Evolutionary conservation across 2,888 invertebrate species (phyloP), one percentile per base, ranked within the genome.

Genomic region (Parapristionchus giblindavisi): DNA sequence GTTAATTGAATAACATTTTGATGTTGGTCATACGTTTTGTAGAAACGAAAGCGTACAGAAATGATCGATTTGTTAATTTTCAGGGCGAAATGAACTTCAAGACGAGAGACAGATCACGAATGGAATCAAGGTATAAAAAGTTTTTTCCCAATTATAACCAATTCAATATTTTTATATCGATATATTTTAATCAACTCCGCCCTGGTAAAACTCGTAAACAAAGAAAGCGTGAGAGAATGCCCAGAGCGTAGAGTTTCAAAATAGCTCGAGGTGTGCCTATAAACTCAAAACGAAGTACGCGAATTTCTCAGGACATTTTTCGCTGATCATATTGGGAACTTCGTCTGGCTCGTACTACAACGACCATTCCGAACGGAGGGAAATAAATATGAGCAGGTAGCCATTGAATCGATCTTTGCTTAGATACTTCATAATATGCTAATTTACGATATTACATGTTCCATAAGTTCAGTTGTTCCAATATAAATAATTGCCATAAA

Each of bases 241-340:
- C n/a, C n/a, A n/a, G n/a, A n/a, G n/a, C n/a, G n/a, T n/a, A n/a
- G n/a, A n/a, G n/a, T n/a, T n/a, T n/a, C n/a, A n/a, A n/a, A n/a
- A n/a, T n/a, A n/a, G n/a, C n/a, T n/a, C n/a, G n/a, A n/a, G n/a
- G n/a, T n/a, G n/a, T 17, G 48, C 11, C 48, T 48, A 14, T 17
- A 48, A 48, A 48, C 48, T 17, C 48, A 11, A 14, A 48, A 48
- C 21, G 11, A 48, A 14, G 11, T 48, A 48, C 21, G 48, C 8
- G 11, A 21, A 24, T 54, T 34, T 76, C 75, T 32, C 48, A 83
- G 81, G 72, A 77, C 78, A 8, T 80, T 81, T 4, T 85, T 79
- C 76, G 79, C 84, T 32, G 85, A 85, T 61, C 77, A 78, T 14
- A 75, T 82, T n/a, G 82, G 83, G 2, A 83, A 85, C 58, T 85